Evolutionary conservation across 2,797 vertebrate species (phyloP).

Genomic region (Macropodus opercularis): DNA sequence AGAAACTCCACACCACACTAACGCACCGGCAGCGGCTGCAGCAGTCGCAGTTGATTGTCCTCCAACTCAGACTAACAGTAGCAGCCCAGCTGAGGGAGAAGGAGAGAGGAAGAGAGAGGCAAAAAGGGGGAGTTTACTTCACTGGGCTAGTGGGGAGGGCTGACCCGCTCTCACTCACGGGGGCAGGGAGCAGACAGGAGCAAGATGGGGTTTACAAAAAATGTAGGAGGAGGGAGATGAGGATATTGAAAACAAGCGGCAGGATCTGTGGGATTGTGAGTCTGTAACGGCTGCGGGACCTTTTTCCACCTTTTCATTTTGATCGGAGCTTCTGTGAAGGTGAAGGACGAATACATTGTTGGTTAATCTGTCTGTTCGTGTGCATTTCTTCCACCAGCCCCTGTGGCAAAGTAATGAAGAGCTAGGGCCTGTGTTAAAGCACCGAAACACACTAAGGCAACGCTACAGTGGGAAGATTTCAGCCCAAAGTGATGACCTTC

Average conservation of each 20-base stretch:
- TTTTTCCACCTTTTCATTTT: slow-evolving; percentile 23
- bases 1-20: slow-evolving; percentile 73
- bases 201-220: slow-evolving; percentile 58
- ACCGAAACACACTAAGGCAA: too few species aligned
- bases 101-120: slow-evolving; percentile 28
- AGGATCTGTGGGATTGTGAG: slow-evolving; percentile 41
- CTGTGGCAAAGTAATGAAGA: slow-evolving; percentile 19
- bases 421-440: too few species aligned
- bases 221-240: slow-evolving; percentile 54
- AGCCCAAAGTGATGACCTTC: slow-evolving; percentile 11
- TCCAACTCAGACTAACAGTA: slow-evolving; percentile 72
- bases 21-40: slow-evolving; percentile 61
- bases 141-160: slow-evolving; percentile 64
- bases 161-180: slow-evolving; percentile 50
- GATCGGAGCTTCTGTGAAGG: slow-evolving; percentile 10
- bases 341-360: slow-evolving; percentile 1
- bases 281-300: slow-evolving; percentile 21
- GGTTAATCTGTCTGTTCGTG: neutral
- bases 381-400: neutral
- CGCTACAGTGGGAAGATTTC: too few species aligned
- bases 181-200: slow-evolving; percentile 69
- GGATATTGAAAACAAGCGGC: slow-evolving; percentile 67
- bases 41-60: slow-evolving; percentile 67
- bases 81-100: slow-evolving; percentile 68
- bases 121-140: slow-evolving; percentile 70